Evolutionary conservation across 2,113 vertebrate genomes (phyloP), one percentile per base, ranked within the genome.

Genomic region (Kryptolebias marmoratus): DNA sequence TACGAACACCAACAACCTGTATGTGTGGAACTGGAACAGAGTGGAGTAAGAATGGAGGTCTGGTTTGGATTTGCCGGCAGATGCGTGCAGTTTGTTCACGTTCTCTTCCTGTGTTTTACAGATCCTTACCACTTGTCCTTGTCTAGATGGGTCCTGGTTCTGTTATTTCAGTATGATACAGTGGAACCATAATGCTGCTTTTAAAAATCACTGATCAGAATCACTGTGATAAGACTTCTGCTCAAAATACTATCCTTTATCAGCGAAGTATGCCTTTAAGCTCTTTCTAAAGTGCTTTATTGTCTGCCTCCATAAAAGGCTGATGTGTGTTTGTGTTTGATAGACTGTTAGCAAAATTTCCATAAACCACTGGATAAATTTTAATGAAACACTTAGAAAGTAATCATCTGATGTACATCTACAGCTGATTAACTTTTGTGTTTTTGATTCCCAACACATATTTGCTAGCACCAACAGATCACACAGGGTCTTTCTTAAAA

Each of bases 61-160:
- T 89, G 82, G 62, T 75, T 70, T 59, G 36, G 47, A 83, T 78
- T 80, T 36, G 44, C 47, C 32, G 30, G 53, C 82, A 80, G 72
- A 85, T 72, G 78, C 65, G 50, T 69, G 58, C 36, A 55, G 56
- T 66, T 69, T 61, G 65, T 54, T 71, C 64, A 14, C 30, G 1
- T 50, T 45, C 59, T 14, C 13, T 64, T 56, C 36, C 32, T 47
- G 62, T 2, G 44, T 75, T 13, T 57, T 61, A 16, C 18, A 62
- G 1, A 11, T 53, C 75, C 4, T 65, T 44, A 2, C 53, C 12
- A 7, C 68, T 11, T 22, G 30, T 55, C 49, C 22, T 50, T 56
- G 57, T 53, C 44, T n/a, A 28, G 57, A 15, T 36, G 18, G 48
- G 39, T 66, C 68, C 36, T 45, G 13, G 60, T 69, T 66, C 50